Conservation (phyloP, 1,140 invertebrate genomes). For the Drosophila willistoni region DNA sequence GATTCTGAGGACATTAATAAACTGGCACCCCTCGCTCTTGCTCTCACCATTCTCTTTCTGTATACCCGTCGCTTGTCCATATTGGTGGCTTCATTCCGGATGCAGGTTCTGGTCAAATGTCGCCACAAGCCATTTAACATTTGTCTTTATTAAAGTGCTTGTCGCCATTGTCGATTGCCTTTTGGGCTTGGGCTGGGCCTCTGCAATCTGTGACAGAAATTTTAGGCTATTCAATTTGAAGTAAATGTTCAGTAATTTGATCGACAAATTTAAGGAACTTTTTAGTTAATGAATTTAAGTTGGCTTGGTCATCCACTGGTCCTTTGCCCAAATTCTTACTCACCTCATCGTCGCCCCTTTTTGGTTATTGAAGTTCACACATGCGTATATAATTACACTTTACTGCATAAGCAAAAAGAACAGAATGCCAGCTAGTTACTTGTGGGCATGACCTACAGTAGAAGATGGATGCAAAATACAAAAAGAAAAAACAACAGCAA, state of each 20-base stretch:
- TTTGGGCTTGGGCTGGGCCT: background rate
- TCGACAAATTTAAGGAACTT: too few species aligned
- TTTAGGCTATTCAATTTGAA: slow-evolving; percentile 16
- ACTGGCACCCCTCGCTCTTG: slow-evolving; percentile 20
- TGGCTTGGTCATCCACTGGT: background rate
- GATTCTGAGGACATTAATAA: slow-evolving; percentile 64
- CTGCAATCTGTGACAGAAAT: slow-evolving; percentile 14
- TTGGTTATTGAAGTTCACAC: slow-evolving; percentile 26
- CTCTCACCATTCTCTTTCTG: background rate
- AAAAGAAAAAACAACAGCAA: background rate
- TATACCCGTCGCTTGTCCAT: background rate
- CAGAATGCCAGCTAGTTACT: background rate
- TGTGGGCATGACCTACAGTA: too few species aligned
- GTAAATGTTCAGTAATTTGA: too few species aligned
- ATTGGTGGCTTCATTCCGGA: background rate
- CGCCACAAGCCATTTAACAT: slow-evolving; percentile 58
- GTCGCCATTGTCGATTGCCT: slow-evolving; percentile 15
- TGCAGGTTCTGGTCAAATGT: slow-evolving; percentile 48
- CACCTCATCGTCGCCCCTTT: background rate
- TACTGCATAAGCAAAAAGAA: slow-evolving; percentile 34
- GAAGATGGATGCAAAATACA: background rate
- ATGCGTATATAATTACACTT: slow-evolving; percentile 52
- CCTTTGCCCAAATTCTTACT: background rate
- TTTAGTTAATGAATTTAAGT: too few species aligned
- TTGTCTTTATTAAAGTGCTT: slow-evolving; percentile 63